phyloP scores from a whole-genome alignment of 2,113 vertebrate species.

The Athene cunicularia region DNA sequence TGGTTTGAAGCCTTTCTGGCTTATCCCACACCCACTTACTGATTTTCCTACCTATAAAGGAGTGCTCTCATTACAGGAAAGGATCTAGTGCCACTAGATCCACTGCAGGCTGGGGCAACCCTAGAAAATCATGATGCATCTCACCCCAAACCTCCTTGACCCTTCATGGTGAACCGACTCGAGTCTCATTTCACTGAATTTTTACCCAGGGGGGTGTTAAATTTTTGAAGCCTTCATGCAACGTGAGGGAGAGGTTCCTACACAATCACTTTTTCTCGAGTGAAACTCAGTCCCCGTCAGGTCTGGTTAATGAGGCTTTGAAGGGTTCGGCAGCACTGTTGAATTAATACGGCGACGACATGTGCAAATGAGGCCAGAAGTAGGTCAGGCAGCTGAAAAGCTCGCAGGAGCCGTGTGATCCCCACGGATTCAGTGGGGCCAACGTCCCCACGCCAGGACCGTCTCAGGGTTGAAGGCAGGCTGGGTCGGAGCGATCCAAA shows the following conservation, averaged over 20 bases:
- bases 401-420: accelerated
- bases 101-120: neutral
- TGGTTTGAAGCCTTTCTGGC: neutral
- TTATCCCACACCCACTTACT: neutral
- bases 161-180: neutral
- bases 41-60: neutral
- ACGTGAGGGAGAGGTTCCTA: accelerated
- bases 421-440: accelerated
- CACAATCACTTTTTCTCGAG: neutral
- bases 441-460: accelerated
- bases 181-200: neutral
- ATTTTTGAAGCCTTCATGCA: neutral
- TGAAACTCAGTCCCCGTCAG: neutral
- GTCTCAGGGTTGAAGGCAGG: neutral
- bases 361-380: neutral
- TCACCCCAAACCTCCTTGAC: neutral
- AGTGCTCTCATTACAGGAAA: neutral
- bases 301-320: neutral
- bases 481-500: accelerated
- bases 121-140: neutral
- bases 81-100: accelerated
- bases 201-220: too few relatives aligned
- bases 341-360: neutral
- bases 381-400: neutral
- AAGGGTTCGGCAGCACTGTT: neutral